Evolutionary conservation across 1,140 invertebrate genomes (phyloP).

Genomic region (Euura saliciscinereae): DNA sequence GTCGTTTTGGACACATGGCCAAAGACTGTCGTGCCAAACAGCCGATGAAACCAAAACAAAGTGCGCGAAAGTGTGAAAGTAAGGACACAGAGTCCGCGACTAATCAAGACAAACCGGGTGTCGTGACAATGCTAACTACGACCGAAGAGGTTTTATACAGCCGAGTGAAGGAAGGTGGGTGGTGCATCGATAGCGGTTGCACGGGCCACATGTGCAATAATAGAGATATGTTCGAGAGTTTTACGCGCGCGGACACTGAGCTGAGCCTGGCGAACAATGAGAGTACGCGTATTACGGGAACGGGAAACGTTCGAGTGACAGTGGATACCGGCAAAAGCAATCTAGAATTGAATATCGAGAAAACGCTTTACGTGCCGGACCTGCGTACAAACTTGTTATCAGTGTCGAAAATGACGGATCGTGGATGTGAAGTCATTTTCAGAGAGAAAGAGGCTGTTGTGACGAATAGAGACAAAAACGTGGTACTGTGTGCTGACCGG

Average conservation of each 20-base stretch:
- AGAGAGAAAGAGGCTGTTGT: background rate
- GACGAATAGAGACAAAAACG: background rate
- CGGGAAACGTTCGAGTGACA: conserved; percentile 20
- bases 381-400: conserved; percentile 17
- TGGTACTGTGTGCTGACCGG: background rate
- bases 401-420: background rate
- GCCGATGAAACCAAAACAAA: background rate
- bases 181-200: conserved; percentile 27
- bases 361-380: conserved; percentile 12
- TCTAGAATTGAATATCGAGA: background rate
- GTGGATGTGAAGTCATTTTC: conserved; percentile 4
- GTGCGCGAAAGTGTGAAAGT: conserved; percentile 8
- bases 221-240: conserved; percentile 18
- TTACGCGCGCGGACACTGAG: conserved; percentile 10
- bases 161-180: conserved; percentile 6
- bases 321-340: conserved; percentile 16
- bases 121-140: conserved; percentile 2
- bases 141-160: conserved; percentile 17
- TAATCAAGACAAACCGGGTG: background rate
- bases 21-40: conserved; percentile 5
- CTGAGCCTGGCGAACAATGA: conserved; percentile 23
- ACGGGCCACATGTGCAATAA: conserved; percentile 25
- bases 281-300: conserved; percentile 15
- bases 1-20: conserved; percentile 15
- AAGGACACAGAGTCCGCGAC: background rate